Percentiles rank a stretch among this genome's conserved stretches.
phyloP scores from a whole-genome alignment of 2,797 vertebrate species.

The Mareca strepera region DNA sequence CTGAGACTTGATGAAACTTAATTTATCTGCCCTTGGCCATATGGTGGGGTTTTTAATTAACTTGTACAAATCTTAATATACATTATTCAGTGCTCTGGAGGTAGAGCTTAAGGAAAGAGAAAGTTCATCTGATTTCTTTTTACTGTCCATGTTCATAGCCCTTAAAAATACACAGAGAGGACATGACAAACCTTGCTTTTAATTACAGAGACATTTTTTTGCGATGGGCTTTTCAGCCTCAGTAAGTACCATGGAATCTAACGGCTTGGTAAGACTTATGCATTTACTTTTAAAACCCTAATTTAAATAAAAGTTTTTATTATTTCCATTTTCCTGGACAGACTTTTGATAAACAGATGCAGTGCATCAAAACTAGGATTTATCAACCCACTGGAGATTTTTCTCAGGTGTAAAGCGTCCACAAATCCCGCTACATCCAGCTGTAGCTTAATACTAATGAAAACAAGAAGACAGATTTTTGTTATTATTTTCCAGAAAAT shows the following conservation, averaged over 20 bases:
- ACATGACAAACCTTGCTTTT: neutral
- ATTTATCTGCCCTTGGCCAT: neutral
- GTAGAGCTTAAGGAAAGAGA: neutral
- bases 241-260: neutral
- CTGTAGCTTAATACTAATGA: neutral
- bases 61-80: neutral
- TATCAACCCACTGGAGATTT: neutral
- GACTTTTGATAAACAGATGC: neutral
- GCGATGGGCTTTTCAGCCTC: neutral
- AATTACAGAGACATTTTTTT: neutral
- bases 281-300: neutral
- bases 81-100: neutral
- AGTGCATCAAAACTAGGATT: neutral
- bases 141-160: neutral
- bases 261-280: neutral
- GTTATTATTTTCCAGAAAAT: neutral
- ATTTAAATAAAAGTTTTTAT: neutral
- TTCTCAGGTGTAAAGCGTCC: neutral
- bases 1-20: neutral
- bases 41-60: neutral
- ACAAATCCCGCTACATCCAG: neutral
- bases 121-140: neutral
- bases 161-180: neutral
- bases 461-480: neutral
- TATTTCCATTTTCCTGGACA: neutral